Evolutionary conservation across 2,888 invertebrate species (phyloP).

Genomic region (Drosophila macrothrix): DNA sequence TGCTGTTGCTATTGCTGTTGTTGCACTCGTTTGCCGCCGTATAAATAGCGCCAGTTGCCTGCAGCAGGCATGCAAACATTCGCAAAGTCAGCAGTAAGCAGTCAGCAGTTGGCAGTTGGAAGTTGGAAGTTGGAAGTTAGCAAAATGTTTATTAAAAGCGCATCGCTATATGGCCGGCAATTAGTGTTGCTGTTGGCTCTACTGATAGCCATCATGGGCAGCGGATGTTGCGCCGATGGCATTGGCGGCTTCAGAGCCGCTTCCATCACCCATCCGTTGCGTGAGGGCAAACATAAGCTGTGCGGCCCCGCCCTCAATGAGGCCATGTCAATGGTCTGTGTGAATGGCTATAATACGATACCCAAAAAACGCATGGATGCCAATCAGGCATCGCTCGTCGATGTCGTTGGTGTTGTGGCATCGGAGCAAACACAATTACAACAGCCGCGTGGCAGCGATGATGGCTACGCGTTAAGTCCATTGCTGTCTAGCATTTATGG

Average conservation of each 20-base stretch:
- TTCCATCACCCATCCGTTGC: conserved; percentile 33
- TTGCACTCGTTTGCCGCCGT: conserved; percentile 22
- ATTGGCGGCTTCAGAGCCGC: conserved; percentile 7
- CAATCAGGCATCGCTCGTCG: neutral
- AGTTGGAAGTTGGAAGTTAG: conserved; percentile 7
- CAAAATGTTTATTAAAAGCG: conserved; percentile 58
- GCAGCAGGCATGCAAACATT: conserved; percentile 31
- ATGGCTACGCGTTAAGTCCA: conserved; percentile 39
- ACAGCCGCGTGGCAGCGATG: neutral
- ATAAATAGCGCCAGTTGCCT: conserved; percentile 59
- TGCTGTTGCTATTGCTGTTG: neutral
- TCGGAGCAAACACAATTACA: conserved; percentile 8
- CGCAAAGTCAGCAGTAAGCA: conserved; percentile 23
- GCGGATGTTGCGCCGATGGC: conserved; percentile 13
- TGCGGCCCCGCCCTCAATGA: conserved; percentile 68
- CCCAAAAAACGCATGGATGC: conserved; percentile 29
- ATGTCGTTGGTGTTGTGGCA: neutral
- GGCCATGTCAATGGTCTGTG: conserved; percentile 66
- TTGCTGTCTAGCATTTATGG: conserved; percentile 64
- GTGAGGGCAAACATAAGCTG: conserved; percentile 60
- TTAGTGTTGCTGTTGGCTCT: conserved; percentile 24
- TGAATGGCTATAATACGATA: conserved; percentile 64
- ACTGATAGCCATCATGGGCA: conserved; percentile 22
- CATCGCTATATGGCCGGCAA: conserved; percentile 12
- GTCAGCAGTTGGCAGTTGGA: neutral